Conservation (phyloP, 2,113 vertebrate genomes). For the Argyrosomus japonicus region DNA sequence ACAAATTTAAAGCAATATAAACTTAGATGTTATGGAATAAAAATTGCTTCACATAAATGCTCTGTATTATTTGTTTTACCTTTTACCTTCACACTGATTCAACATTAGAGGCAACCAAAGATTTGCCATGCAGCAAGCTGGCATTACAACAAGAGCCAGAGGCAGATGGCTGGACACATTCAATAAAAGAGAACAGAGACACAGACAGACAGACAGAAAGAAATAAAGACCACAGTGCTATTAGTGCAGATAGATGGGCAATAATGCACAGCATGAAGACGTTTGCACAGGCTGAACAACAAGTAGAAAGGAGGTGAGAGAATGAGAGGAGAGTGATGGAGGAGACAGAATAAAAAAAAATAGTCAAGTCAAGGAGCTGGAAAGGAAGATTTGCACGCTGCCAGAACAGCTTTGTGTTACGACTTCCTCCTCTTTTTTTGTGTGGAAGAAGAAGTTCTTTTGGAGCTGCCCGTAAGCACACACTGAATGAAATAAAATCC, state of each 20-base stretch:
- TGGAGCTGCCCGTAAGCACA: slow-evolving; percentile 61
- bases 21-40: not conserved
- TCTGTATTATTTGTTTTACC: not conserved
- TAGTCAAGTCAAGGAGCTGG: slow-evolving; percentile 58
- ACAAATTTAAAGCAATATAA: not conserved
- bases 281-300: slow-evolving; percentile 18
- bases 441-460: slow-evolving; percentile 65
- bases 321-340: slow-evolving; percentile 50
- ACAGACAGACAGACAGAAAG: slow-evolving; percentile 13
- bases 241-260: slow-evolving; percentile 48
- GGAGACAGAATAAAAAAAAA: slow-evolving; percentile 66
- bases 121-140: not conserved
- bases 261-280: slow-evolving; percentile 32
- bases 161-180: slow-evolving; percentile 34
- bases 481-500: slow-evolving; percentile 72
- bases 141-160: slow-evolving; percentile 11
- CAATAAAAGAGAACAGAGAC: slow-evolving; percentile 14
- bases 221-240: not conserved
- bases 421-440: slow-evolving; percentile 81
- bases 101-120: not conserved
- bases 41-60: not conserved
- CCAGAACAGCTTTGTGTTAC: slow-evolving; percentile 76
- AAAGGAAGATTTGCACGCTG: slow-evolving; percentile 72
- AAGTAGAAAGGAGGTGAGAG: slow-evolving; percentile 17
- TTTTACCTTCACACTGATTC: not conserved